Base-by-base conservation (phyloP, 2,113 vertebrate genomes). In the Chroicocephalus ridibundus region DNA sequence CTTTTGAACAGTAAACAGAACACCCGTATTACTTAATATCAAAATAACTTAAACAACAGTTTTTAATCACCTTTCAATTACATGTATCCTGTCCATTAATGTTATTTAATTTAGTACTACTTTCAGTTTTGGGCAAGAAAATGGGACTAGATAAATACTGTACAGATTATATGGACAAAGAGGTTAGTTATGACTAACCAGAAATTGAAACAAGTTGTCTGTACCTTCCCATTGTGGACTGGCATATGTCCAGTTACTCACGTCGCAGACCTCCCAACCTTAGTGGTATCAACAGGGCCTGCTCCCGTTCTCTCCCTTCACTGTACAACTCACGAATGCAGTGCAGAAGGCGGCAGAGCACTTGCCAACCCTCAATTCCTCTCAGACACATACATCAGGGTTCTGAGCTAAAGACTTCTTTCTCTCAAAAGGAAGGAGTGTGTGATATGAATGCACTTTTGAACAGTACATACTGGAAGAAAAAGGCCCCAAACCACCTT, bases 271-370 rank as follows among this genome's bases (percentile, higher is more conserved):
- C 42, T 68, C 13, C 46, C 19, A 34, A 34, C 27, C 47, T 29
- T 0, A 62, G 31, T n/a, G 34, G 5, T 40, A 83, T 12, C 42
- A 71, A 29, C 3, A 20, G 17, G 5, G 13, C 29, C 32, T 52
- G 5, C 7, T 25, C 29, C 29, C 31, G 6, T 27, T 42, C 51
- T 61, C 40, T 61, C 14, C 70, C 26, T 51, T 49, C 38, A 44
- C 3, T 22, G 20, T 9, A 31, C 52, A 47, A 52, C 17, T 55
- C 5, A 1, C 6, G 2, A 17, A 40, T 1, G 4, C 1, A 4
- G 10, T 64, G 20, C 40, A 65, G 40, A 70, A 87, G 49, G 15
- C 0, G 11, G 38, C 40, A 70, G 49, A 70, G 40, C 18, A 29
- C 11, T 74, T 55, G 36, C 16, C 49, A 87, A 69, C 25, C 38